A percentile compares a stretch with the other conserved stretches of the same genome.
phyloP scores from a whole-genome alignment of 2,797 vertebrate species.

The Natrix natrix region DNA sequence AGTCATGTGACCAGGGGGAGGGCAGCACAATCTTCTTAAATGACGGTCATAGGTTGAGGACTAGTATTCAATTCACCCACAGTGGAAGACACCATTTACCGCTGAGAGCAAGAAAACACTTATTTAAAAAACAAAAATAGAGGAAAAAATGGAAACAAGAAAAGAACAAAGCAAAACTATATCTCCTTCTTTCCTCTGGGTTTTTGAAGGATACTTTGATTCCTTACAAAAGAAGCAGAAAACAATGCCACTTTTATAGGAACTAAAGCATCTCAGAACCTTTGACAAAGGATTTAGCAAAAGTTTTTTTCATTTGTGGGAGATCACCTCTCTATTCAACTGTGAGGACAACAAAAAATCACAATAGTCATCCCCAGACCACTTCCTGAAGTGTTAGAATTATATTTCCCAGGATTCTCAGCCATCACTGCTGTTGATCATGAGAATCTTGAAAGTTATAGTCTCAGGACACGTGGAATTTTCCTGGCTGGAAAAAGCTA shows the following conservation, averaged over 20 bases:
- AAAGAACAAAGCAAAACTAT: neutral
- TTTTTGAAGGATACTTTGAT: neutral
- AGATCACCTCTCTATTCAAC: neutral
- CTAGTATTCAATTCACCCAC: neutral
- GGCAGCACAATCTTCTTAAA: neutral
- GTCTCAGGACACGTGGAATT: neutral
- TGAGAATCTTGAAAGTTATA: neutral
- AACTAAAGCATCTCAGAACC: neutral
- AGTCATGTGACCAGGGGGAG: neutral
- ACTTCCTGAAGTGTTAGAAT: neutral
- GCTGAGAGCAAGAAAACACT: neutral
- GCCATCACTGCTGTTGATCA: neutral
- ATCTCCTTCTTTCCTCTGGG: neutral
- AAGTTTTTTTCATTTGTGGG: neutral
- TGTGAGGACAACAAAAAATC: neutral
- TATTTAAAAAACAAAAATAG: neutral
- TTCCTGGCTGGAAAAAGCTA: neutral
- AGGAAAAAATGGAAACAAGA: neutral
- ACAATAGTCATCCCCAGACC: neutral
- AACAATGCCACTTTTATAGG: neutral
- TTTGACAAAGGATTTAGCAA: neutral
- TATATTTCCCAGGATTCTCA: neutral
- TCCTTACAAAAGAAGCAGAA: neutral
- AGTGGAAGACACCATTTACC: neutral
- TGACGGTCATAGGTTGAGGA: neutral